phyloP scores from a whole-genome alignment of 2,797 vertebrate genomes.

The Pseudochromis fuscus region DNA sequence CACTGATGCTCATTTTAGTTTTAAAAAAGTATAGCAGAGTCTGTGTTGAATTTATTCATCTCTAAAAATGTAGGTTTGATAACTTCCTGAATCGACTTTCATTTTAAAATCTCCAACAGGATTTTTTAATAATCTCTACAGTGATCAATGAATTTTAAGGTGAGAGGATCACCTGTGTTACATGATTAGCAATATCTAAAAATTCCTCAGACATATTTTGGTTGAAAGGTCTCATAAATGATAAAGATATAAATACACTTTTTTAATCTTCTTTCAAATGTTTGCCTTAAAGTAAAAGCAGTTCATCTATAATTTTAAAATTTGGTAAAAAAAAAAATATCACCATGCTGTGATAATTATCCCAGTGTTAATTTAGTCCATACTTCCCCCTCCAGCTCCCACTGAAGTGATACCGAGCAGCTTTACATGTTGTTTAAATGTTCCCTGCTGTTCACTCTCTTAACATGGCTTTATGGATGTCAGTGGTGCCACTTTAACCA shows the following conservation, averaged over 20 bases:
- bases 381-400: background rate
- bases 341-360: no score
- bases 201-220: background rate
- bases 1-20: constrained; percentile 94
- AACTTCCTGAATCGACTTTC: constrained; percentile 43
- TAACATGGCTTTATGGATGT: constrained; percentile 38
- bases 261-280: no score
- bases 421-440: constrained; percentile 21
- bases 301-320: background rate
- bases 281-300: no score
- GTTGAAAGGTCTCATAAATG: background rate
- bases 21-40: constrained; percentile 71
- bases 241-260: no score
- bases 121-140: constrained; percentile 54
- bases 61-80: constrained; percentile 72
- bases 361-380: background rate
- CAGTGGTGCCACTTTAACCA: constrained; percentile 41
- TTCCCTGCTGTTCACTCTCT: constrained; percentile 51
- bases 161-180: constrained; percentile 42
- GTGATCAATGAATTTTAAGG: constrained; percentile 60
- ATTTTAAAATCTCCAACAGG: constrained; percentile 44
- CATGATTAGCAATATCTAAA: constrained; percentile 29
- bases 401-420: constrained; percentile 6
- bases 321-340: no score
- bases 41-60: constrained; percentile 71